These are phyloP conservation scores for Tokudaia tokunoshimensis DNA, from an alignment of 2,797 vertebrate genomes.

Conservation along the genomic window DNA sequence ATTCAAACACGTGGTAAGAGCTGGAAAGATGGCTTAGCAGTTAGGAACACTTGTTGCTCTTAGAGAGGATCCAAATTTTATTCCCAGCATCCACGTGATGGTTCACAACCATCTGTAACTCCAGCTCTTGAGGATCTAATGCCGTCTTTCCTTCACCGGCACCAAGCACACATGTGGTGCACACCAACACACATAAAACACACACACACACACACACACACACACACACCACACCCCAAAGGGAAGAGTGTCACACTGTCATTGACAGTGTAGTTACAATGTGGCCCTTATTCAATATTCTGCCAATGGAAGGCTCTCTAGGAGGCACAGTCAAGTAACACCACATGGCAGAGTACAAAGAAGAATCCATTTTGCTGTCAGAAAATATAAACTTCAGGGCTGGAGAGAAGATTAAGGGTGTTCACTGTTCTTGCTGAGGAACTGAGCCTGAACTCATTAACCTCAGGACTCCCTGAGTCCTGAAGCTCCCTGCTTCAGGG, in stretches of 20 bases:
- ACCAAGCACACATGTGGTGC: background rate
- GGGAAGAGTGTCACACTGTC: background rate
- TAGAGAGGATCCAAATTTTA: background rate
- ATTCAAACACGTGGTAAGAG: constrained; percentile 20
- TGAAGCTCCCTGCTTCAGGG: background rate
- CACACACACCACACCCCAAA: background rate
- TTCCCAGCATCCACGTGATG: background rate
- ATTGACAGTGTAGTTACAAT: background rate
- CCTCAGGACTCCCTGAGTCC: background rate
- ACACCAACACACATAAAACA: background rate
- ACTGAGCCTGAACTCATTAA: background rate
- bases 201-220: background rate
- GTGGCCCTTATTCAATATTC: background rate
- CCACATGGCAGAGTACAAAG: background rate
- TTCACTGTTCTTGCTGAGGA: background rate
- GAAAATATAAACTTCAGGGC: background rate
- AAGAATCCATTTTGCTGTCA: background rate
- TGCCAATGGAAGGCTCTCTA: background rate
- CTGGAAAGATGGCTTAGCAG: background rate
- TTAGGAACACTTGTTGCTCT: background rate
- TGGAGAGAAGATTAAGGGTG: background rate
- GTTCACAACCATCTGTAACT: background rate
- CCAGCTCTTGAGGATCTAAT: background rate
- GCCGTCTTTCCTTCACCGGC: background rate
- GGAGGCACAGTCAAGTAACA: background rate